Base-by-base conservation (phyloP, 2,797 vertebrate genomes). In the Pagetopsis macropterus region DNA sequence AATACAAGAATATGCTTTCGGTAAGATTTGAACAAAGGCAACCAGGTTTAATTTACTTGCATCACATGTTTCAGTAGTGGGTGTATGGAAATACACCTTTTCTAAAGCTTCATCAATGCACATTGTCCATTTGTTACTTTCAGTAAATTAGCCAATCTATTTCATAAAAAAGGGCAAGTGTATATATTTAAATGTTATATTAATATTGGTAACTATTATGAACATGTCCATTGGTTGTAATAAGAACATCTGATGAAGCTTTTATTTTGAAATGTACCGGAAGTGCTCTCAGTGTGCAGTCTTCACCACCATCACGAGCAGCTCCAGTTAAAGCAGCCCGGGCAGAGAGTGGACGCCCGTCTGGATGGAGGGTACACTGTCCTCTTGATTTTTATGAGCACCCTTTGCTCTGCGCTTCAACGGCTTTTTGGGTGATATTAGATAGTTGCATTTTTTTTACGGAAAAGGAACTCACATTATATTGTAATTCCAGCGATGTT, bases 241-340 rank as follows among this genome's bases (percentile, higher is more conserved):
- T 23, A 60, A 11, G 3, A n/a, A 15, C 19, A 11, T 5, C n/a
- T 17, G 2, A 1, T 13, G 1, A 0, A 2, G 16, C 31, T 70
- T 77, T 89, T 86, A 86, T 71, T 76, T 64, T 84, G 80, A 81
- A 75, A 3, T 0, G 2, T 16, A 41, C 55, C 87, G 89, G 91
- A 89, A 75, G 76, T 79, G 19, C 12, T 59, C 1, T 9, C 4
- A 2, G 15, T 7, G 10, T 13, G 41, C 45, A 9, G 68, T 57
- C 79, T 70, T 70, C 9, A 70, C 63, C 64, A 62, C 63, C 71
- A 73, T 70, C 74, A 71, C 62, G 65, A 76, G n/a, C 68, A 83
- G 77, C 81, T 85, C 72, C 65, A 88, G 78, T 78, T 10, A 9
- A 19, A 81, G 66, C 81, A 64, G 57, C 66, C 13, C 56, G 12